Evolutionary conservation across 53 echinoderm and acorn worm genomes (phyloP).

Genomic region (Temnopleurus reevesii): DNA sequence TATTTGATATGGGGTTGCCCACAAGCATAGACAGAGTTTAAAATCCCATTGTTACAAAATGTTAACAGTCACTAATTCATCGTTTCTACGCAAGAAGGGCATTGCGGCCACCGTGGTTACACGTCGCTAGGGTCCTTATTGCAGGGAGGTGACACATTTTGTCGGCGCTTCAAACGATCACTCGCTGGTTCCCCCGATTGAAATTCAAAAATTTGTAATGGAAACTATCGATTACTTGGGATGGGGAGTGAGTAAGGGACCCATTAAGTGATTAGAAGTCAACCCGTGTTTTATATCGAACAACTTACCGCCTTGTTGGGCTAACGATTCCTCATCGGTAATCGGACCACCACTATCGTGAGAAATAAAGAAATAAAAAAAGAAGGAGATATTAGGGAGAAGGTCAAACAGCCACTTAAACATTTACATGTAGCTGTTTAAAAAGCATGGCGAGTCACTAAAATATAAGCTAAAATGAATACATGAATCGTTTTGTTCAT

Average conservation of each 20-base stretch:
- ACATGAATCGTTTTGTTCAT: not conserved
- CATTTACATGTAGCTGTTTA: no score
- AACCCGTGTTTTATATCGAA: not conserved
- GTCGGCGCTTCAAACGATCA: slow-evolving; percentile 33
- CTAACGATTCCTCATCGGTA: not conserved
- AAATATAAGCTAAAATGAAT: not conserved
- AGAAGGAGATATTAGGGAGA: not conserved
- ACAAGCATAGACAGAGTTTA: not conserved
- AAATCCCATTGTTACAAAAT: not conserved
- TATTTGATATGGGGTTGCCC: not conserved
- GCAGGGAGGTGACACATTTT: not conserved
- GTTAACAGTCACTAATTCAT: not conserved
- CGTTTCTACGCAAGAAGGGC: no score
- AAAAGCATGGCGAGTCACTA: not conserved
- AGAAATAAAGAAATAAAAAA: not conserved
- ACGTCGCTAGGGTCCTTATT: no score
- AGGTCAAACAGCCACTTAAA: not conserved
- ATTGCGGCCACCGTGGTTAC: no score
- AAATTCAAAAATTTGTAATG: slow-evolving; percentile 2
- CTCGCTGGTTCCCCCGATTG: not conserved
- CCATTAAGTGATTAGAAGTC: slow-evolving; percentile 32
- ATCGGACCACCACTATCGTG: slow-evolving; percentile 5
- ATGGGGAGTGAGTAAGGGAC: not conserved
- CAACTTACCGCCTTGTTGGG: slow-evolving; percentile 2
- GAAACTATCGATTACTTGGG: slow-evolving; percentile 12